Conservation (phyloP, 2,113 vertebrate species). For the Hemiscyllium ocellatum region DNA sequence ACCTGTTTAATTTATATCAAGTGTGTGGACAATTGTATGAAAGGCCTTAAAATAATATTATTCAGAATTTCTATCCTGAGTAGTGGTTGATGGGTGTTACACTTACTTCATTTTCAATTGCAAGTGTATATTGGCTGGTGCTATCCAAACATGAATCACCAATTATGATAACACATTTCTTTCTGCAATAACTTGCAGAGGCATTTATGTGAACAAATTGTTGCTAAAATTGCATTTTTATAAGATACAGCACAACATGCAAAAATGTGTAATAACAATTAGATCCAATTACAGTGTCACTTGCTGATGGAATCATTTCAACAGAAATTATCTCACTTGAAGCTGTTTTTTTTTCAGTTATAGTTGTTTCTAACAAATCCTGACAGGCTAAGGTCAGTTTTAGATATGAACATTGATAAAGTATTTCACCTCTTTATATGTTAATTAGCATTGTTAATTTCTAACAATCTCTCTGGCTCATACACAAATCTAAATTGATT, state of each 20-base stretch:
- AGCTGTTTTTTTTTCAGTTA: not conserved
- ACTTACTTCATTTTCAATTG: not conserved
- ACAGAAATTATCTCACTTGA: not conserved
- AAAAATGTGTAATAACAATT: slow-evolving; percentile 22
- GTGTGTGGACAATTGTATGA: not conserved
- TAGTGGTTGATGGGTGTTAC: not conserved
- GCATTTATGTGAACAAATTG: slow-evolving; percentile 1
- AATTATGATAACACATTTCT: slow-evolving; percentile 8
- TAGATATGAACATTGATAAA: not conserved
- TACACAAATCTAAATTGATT: not conserved
- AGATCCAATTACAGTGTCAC: slow-evolving; percentile 22
- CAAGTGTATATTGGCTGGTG: not conserved
- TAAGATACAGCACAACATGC: not conserved
- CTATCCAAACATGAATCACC: not conserved
- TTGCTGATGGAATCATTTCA: slow-evolving; percentile 12
- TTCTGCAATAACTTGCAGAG: not conserved
- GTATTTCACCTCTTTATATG: not conserved
- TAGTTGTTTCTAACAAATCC: not conserved
- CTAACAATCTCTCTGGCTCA: not conserved
- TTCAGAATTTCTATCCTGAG: no score
- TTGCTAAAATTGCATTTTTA: slow-evolving; percentile 19
- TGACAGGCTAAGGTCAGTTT: not conserved
- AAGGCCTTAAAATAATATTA: not conserved
- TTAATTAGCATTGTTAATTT: not conserved
- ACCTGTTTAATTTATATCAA: not conserved